Base-by-base conservation (phyloP, 2,888 invertebrate species). In the Tillus elongatus region DNA sequence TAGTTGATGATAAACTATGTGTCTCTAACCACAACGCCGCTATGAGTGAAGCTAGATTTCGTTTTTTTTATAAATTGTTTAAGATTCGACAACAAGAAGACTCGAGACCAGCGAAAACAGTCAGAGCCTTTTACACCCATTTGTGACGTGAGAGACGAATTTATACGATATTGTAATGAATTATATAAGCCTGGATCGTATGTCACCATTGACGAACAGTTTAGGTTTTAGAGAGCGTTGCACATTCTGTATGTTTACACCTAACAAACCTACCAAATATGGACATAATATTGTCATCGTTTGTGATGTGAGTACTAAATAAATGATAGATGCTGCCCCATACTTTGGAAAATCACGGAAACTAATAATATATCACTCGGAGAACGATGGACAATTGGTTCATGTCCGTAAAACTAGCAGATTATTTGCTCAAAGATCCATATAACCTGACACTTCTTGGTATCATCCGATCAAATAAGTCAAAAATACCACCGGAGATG, bases 371-470 rank as follows among this genome's bases (percentile, higher is more conserved):
- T 47, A 16, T 50, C 51, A n/a, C 43, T 47, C 30, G 50, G 41
- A 13, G 46, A 11, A 54, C 51, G 29, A 48, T 47, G 43, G 57
- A 60, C 40, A 60, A 60, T 41, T 57, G n/a, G n/a, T n/a, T n/a
- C n/a, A n/a, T n/a, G n/a, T n/a, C n/a, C n/a, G n/a, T n/a, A n/a
- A n/a, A n/a, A n/a, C n/a, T n/a, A n/a, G 56, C 52, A 3, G 50
- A 54, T 40, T 36, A 43, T 10, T 34, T 59, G 31, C 44, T 55
- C 26, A 36, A 49, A 40, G 41, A 49, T 31, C 58, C 55, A 16
- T 58, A 58, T 37, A 57, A 53, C 35, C n/a, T n/a, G n/a, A n/a
- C n/a, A n/a, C n/a, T n/a, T n/a, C n/a, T n/a, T n/a, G n/a, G n/a
- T n/a, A n/a, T n/a, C n/a, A n/a, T n/a, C n/a, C n/a, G n/a, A n/a